Evolutionary conservation across 2,888 invertebrate species (phyloP), one percentile per base, ranked within the genome.

Genomic region (Gryllus longicercus): DNA sequence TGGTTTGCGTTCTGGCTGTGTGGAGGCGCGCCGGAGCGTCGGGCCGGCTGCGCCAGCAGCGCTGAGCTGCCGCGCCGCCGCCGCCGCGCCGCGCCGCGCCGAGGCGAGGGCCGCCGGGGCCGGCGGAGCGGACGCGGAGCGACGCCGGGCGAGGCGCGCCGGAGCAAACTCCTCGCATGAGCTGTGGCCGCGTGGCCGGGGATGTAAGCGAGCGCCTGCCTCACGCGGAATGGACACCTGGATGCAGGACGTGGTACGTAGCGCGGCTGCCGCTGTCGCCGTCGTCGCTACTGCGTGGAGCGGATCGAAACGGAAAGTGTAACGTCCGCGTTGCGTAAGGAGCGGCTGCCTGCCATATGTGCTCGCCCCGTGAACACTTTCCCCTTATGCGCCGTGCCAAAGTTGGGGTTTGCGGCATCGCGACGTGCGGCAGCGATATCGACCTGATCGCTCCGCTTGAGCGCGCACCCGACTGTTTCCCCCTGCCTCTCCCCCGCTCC

Each of bases 241-340:
- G 88, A 87, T 87, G 87, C 86, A 87, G 81, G 86, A 87, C 84
- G 85, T 88, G 87, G 88, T 88, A 87, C 80, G 86, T 79, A 77
- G 12, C 49, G 14, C 14, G 10, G 14, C n/a, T 51, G 14, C 63
- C 63, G 63, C 18, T 16, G 16, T 63, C 63, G 63, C 63, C 25
- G 25, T 25, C 25, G 25, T 4, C 25, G 38, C 38, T 4, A 38
- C 38, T 5, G 38, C 38, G 38, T 38, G 0, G 38, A 38, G 38
- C 38, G 38, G 38, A 5, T 38, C 38, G 38, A 38, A 38, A 38
- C 8, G 38, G 38, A 38, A 38, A 38, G 38, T 38, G 38, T 38
- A 4, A 5, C 38, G 38, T 38, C 38, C 5, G 38, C 38, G 38
- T 8, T 38, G 38, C 38, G 38, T 38, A 38, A 8, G 38, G 38